Conservation (phyloP, 2,113 vertebrate genomes). For the Eolophus roseicapilla region DNA sequence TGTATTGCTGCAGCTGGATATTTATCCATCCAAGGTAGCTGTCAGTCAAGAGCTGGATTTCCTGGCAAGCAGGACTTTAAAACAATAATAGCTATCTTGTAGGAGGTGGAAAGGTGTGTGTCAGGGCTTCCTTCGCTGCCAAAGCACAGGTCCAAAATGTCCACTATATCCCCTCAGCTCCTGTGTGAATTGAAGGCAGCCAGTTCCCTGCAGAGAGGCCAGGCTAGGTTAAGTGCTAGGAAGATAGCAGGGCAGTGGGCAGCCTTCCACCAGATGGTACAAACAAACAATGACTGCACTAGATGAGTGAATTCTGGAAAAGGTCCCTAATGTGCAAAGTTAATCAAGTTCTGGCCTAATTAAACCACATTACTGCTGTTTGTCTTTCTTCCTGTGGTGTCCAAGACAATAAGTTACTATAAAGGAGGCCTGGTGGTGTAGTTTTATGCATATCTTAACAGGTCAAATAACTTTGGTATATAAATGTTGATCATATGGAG, state of each 20-base stretch:
- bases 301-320: background rate
- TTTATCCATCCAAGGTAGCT: background rate
- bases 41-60: background rate
- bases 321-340: background rate
- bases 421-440: background rate
- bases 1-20: fast-evolving
- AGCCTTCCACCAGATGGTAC: background rate
- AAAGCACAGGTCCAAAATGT: background rate
- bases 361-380: background rate
- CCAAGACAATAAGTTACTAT: background rate
- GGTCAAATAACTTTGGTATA: background rate
- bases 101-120: background rate
- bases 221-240: background rate
- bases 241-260: background rate
- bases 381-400: background rate
- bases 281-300: fast-evolving
- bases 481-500: background rate
- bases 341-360: conserved; percentile 15
- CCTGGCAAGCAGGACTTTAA: background rate
- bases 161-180: background rate
- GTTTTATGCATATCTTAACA: background rate
- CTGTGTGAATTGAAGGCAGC: background rate
- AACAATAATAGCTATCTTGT: background rate
- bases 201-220: background rate
- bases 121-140: background rate